A percentile compares a stretch with the other conserved stretches of the same genome.
These are phyloP conservation scores for Plecturocebus donacophilus DNA, from an alignment of 2,113 vertebrate genomes.

Conservation along the genomic window DNA sequence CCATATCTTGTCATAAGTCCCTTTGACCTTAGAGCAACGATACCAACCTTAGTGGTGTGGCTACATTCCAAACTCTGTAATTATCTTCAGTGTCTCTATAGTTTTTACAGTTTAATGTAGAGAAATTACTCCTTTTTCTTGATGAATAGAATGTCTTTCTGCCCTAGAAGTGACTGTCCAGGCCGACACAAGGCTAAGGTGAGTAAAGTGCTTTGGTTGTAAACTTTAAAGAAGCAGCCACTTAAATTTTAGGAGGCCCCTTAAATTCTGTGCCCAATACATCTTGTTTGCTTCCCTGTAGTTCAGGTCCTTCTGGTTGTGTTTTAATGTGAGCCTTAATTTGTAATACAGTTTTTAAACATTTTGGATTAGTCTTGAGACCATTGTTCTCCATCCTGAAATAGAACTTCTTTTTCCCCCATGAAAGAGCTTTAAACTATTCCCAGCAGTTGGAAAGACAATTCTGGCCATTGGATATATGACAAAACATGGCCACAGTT, in stretches of 20 bases:
- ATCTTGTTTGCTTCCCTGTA: background rate
- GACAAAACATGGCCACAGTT: slow-evolving; percentile 15
- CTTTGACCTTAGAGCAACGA: slow-evolving; percentile 72
- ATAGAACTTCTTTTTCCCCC: background rate
- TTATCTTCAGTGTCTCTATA: slow-evolving; percentile 68
- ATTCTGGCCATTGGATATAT: background rate
- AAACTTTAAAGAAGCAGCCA: background rate
- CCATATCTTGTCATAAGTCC: slow-evolving; percentile 69
- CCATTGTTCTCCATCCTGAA: background rate
- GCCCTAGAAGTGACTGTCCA: background rate
- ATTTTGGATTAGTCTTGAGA: background rate
- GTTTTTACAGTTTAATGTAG: slow-evolving; percentile 63
- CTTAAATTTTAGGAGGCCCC: background rate
- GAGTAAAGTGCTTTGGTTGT: background rate
- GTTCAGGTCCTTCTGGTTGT: background rate
- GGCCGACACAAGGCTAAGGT: background rate
- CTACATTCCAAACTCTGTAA: slow-evolving; percentile 71
- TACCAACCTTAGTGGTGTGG: slow-evolving; percentile 66
- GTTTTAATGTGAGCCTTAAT: background rate
- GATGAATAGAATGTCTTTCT: slow-evolving; percentile 19
- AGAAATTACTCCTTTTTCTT: slow-evolving; percentile 64
- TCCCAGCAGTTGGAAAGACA: background rate
- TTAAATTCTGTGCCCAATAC: background rate
- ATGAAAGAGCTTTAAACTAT: background rate
- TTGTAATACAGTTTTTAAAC: background rate